Percentiles rank a stretch among this genome's conserved stretches.
These are phyloP conservation scores for Luperina nickerlii DNA, from an alignment of 2,888 invertebrate genomes.

Conservation along the genomic window DNA sequence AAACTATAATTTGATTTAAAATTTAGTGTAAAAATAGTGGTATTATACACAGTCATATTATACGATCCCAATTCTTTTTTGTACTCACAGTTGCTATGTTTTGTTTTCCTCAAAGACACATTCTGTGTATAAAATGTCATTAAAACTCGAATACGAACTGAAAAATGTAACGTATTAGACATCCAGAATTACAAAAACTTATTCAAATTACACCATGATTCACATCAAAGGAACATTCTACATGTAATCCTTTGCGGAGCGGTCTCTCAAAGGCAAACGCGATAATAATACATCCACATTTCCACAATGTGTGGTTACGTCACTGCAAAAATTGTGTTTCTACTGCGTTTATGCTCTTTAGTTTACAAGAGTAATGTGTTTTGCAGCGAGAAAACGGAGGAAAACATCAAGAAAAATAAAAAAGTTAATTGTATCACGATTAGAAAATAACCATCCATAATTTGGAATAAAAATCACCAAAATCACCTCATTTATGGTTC, in stretches of 20 bases:
- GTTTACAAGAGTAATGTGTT: not conserved
- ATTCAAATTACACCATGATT: not conserved
- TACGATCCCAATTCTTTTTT: not conserved
- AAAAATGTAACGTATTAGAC: not conserved
- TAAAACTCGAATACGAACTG: not conserved
- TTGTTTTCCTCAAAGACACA: not conserved
- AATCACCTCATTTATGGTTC: not conserved
- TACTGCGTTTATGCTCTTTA: constrained; percentile 3
- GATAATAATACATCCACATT: constrained; percentile 45
- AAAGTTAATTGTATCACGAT: not conserved
- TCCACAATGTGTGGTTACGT: constrained; percentile 16
- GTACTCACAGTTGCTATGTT: not conserved
- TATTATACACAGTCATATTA: not conserved
- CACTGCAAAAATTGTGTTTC: constrained; percentile 12
- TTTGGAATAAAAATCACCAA: not conserved
- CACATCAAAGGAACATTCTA: constrained; percentile 37
- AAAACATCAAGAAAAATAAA: not conserved
- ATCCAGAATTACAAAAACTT: not conserved
- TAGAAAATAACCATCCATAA: not conserved
- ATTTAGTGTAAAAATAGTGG: not conserved
- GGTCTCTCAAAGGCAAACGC: constrained; percentile 33
- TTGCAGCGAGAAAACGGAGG: not conserved
- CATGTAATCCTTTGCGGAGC: constrained; percentile 24
- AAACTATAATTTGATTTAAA: not conserved
- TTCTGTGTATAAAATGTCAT: not conserved